Evolutionary conservation across 2,113 vertebrate species (phyloP), one percentile per base, ranked within the genome.

Genomic region (Daphoenositta chrysoptera): DNA sequence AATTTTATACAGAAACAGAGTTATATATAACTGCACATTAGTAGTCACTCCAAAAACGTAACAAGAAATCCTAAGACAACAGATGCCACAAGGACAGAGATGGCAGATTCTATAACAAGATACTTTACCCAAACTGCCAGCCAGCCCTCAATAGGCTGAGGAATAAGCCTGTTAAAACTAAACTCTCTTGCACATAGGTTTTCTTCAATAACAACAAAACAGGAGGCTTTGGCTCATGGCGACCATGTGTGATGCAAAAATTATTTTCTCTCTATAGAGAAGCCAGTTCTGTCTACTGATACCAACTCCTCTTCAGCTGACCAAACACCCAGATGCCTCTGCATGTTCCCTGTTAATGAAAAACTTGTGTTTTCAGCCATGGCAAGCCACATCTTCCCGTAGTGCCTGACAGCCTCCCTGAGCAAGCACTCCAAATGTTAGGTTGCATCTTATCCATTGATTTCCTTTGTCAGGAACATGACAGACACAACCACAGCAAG

Each of bases 401-500:
- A n/a, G 37, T 16, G 37, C 51, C 42, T n/a, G 19, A 73, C 21
- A 81, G 42, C 39, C 30, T 73, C 42, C 58, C 77, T 15, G 37
- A 83, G 71, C 61, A 75, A 91, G 57, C 24, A 51, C 33, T 89
- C 54, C 50, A 66, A 81, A 93, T 6, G 11, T n/a, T 58, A 78
- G 27, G 21, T 10, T 90, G 45, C 51, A 78, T 56, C 69, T 89
- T 75, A 72, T 57, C 70, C 83, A 75, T 7, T 65, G 85, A 83
- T 50, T 83, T 57, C 54, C 45, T 94, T 65, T 77, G 50, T 85
- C 42, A 80, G 71, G 70, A 93, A 51, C 42, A 73, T 6, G 30
- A 92, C 75, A 91, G 81, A 90, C n/a, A 78, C 23, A 94, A 90
- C 33, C 16, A 35, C 14, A 87, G 85, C 94, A 94, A 90, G 93